Evolutionary conservation across 1,140 invertebrate species (phyloP), one percentile per base, ranked within the genome.

Genomic region (Solenopsis invicta): DNA sequence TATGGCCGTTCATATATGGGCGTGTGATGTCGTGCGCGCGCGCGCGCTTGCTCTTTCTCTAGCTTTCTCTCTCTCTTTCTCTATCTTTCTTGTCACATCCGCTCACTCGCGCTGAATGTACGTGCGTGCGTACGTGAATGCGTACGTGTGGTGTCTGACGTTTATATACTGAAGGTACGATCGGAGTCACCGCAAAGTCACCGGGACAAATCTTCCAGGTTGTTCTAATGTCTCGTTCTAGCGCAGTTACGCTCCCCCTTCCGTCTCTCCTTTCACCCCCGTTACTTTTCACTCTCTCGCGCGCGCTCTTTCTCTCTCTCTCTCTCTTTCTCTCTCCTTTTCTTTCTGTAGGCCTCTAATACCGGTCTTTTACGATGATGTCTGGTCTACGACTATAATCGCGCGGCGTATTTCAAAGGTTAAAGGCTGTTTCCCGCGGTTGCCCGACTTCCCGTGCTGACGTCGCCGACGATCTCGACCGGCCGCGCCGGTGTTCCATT

Each of bases 1-100:
- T 78, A 85, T 78, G 74, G 82, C 50, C 84, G 84, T 67, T 86
- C 85, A 69, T 86, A 81, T 78, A 86, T 78, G 77, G 85, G 85
- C 85, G 85, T 84, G 80, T 75, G 45, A 84, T 82, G 37, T 45
- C 69, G 21, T 37, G 64, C 77, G 77, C 64, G 77, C 77, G 77
- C 74, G 21, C 75, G 54, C 56, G 56, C 75, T 2, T 21, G 9
- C 75, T n/a, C 45, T 4, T 12, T 41, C 9, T 66, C 16, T 66
- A n/a, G 24, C 64, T 12, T 12, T 54, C 54, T 45, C 52, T 41
- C 41, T 4, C 75, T n/a, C 45, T 4, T 12, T 41, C 9, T 66
- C 16, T 66, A n/a, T 69, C 37, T 12, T 12, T 54, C 54, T 45
- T 41, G 41, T 41, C 41, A 6, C 34, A 41, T 69, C 21, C 41